Percentiles rank a stretch among this genome's conserved stretches.
These are phyloP conservation scores for Cataglyphis rosenhaueri DNA, from an alignment of 2,888 invertebrate species.

Conservation along the genomic window DNA sequence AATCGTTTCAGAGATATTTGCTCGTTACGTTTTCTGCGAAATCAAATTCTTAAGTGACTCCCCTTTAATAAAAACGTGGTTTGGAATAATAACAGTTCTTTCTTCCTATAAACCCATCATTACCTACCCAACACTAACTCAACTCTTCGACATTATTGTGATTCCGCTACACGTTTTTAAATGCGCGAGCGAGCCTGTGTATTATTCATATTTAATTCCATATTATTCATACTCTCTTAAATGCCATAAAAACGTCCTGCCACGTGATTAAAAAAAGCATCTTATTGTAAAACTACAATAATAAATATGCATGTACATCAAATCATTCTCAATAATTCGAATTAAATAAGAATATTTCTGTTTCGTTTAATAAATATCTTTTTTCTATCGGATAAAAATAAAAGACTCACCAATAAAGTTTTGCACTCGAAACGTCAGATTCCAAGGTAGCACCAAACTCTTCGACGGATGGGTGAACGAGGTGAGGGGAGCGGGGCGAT, in stretches of 20 bases:
- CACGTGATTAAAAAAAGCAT: constrained; percentile 21
- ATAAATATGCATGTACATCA: neutral
- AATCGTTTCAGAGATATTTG: constrained; percentile 11
- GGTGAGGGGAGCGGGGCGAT: constrained; percentile 37
- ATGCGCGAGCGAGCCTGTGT: constrained; percentile 14
- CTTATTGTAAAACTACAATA: constrained; percentile 5
- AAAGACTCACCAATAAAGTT: constrained; percentile 34
- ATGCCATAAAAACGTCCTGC: constrained; percentile 21
- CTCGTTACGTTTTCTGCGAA: constrained; percentile 35
- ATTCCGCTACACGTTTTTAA: constrained; percentile 31
- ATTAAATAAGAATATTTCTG: neutral
- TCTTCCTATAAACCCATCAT: constrained; percentile 38
- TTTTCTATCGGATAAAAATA: neutral
- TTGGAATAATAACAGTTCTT: constrained; percentile 39
- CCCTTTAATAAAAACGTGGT: constrained; percentile 22
- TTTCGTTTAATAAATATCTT: neutral
- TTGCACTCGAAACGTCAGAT: constrained; percentile 32
- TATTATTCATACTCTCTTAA: constrained; percentile 28
- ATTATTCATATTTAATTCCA: constrained; percentile 8
- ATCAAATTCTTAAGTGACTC: constrained; percentile 19
- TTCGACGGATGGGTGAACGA: neutral
- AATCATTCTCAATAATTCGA: neutral
- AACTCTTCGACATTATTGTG: constrained; percentile 11
- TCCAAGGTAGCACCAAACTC: constrained; percentile 27
- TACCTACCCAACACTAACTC: constrained; percentile 32